Evolutionary conservation across 2,797 vertebrate species (phyloP).

Genomic region (Sebastes iracundus): DNA sequence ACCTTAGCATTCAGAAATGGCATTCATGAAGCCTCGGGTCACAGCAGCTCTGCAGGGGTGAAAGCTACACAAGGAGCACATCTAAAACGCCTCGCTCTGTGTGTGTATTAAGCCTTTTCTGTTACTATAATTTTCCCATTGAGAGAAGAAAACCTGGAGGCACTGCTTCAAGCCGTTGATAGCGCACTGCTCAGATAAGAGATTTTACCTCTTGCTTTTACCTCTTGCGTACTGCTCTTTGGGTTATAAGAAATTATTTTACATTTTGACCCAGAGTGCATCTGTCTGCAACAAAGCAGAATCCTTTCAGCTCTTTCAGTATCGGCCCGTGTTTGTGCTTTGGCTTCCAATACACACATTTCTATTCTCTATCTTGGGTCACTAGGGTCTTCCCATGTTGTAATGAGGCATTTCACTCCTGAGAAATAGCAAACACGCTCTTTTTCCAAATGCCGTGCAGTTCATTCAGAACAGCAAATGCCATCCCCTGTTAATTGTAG

Average conservation of each 20-base stretch:
- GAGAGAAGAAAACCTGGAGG: constrained; percentile 29
- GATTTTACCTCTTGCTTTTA: constrained; percentile 18
- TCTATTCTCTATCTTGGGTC: background rate
- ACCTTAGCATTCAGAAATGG: background rate
- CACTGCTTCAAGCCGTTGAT: constrained; percentile 26
- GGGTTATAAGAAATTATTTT: background rate
- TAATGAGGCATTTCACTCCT: background rate
- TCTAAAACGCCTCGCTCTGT: constrained; percentile 24
- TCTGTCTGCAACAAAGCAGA: background rate
- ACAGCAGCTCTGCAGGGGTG: constrained; percentile 3
- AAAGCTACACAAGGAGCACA: constrained; percentile 19
- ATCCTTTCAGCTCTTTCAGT: background rate
- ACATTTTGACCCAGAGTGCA: constrained; percentile 7
- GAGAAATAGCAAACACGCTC: background rate
- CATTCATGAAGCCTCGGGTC: constrained; percentile 16
- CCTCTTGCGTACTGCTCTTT: background rate
- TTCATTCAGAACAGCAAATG: background rate
- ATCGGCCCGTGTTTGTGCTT: background rate
- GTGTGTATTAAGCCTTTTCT: constrained; percentile 17
- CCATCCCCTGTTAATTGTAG: background rate
- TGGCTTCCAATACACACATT: background rate
- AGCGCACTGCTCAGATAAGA: constrained; percentile 8
- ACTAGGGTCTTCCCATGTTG: background rate
- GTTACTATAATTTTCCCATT: constrained; percentile 7
- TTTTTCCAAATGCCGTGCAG: background rate